Base-by-base conservation (phyloP, 53 echinoderm and acorn worm species). In the Antedon mediterranea region DNA sequence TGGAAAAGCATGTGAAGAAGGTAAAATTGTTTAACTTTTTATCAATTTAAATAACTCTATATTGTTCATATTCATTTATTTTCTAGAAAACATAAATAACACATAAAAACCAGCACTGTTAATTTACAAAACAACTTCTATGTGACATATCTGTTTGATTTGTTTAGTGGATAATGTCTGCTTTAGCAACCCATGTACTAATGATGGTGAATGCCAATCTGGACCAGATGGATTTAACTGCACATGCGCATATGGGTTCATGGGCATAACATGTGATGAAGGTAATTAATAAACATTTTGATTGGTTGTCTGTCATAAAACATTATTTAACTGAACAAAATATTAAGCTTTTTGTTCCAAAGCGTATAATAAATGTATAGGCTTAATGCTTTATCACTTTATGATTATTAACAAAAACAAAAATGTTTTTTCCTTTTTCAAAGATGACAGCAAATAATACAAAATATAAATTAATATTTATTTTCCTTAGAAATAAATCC, bases 201-300 rank as follows among this genome's bases (percentile, higher is more conserved):
- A 93, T 77, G 82, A 80, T 3, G 90, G 86, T 1, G 79, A 78
- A 14, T 93, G 93, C 28, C 20, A 34, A 29, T 31, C 75, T 6
- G 75, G 78, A 32, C 72, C 71, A 11, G 76, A 78, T 28, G 74
- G 73, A 33, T 90, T 90, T 72, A 90, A 86, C 71, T 93, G 93
- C 74, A 85, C 88, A 9, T 93, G 93, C 78, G 80, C 82, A 34
- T 90, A 90, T 86, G 93, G 93, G 5, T 93, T 86, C 74, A 84
- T 77, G 41, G 93, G 93, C 4, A 43, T 6, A 33, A 82, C 88
- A 28, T 93, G 93, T 88, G 86, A 93, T 72, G 78, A 77, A 72
- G 93, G 93, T 93, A 71, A 76, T 85, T 43, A 4, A 4, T 37
- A 11, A 37, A 37, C 11, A 37, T 6, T 37, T 37, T 6, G 11